Evolutionary conservation across 1,140 invertebrate genomes (phyloP).

Genomic region (Zaprionus inermis): DNA sequence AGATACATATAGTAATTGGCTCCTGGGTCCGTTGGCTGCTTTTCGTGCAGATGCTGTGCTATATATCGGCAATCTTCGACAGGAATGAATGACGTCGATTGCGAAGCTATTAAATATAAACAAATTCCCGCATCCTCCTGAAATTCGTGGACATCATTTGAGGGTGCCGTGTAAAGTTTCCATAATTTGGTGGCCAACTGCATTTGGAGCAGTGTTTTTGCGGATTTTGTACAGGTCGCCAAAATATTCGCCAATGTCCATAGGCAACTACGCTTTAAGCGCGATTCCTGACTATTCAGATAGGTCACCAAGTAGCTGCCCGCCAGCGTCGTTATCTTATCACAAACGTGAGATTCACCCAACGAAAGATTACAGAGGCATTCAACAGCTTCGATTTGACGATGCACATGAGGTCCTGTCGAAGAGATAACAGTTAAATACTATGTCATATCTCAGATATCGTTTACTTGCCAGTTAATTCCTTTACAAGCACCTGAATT

Average conservation of each 20-base stretch:
- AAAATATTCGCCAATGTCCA: conserved; percentile 77
- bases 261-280: conserved; percentile 61
- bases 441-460: neutral
- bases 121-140: conserved; percentile 63
- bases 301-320: conserved; percentile 77
- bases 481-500: conserved; percentile 72
- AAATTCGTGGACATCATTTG: conserved; percentile 1
- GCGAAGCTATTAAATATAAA: conserved; percentile 46
- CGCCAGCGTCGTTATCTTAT: conserved; percentile 70
- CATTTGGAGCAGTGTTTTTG: conserved; percentile 62
- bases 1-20: conserved; percentile 66
- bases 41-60: conserved; percentile 48
- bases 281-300: conserved; percentile 57
- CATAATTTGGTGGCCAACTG: conserved; percentile 70
- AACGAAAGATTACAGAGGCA: conserved; percentile 78
- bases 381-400: conserved; percentile 66
- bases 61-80: conserved; percentile 53
- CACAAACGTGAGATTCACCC: conserved; percentile 67
- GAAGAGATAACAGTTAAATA: neutral
- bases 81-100: conserved; percentile 17
- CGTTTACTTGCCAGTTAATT: conserved; percentile 60
- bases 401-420: conserved; percentile 53
- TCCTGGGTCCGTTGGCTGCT: conserved; percentile 22
- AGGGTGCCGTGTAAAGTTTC: conserved; percentile 54
- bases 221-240: conserved; percentile 54